Evolutionary conservation across 2,888 invertebrate species (phyloP), one percentile per base, ranked within the genome.

Genomic region (Chrysina gloriosa): DNA sequence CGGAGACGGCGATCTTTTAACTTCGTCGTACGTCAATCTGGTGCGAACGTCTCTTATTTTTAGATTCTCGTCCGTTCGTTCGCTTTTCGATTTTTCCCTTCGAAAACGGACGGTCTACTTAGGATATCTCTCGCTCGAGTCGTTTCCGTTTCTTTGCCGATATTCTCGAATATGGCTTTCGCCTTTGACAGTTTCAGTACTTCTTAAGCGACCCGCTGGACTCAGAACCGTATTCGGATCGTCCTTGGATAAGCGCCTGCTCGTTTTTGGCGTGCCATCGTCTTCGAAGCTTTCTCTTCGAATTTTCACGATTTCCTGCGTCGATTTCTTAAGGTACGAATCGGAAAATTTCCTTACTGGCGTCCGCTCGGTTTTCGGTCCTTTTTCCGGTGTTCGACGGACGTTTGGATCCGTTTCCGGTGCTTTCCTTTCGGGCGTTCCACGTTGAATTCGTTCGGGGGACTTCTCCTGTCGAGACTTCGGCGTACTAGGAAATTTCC

Each of bases 101-200:
- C 84, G 76, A 84, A 84, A 25, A 85, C 83, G 7, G 87, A 85
- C 0, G 87, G 86, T 68, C 86, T 80, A 36, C 79, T 84, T 14
- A 86, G 77, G 56, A 87, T 86, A 74, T 87, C 86, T 61, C 82
- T 80, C 63, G 84, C 84, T 65, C 82, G 79, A 5, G 76, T 68
- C 71, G 71, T 78, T 75, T 75, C 77, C 69, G 77, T 76, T 21
- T 77, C 76, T 71, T 85, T 83, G 27, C 70, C 78, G 19, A 89
- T 88, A 70, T 87, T 90, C 83, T 92, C 91, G 81, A 91, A 91
- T 34, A 91, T 79, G 39, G 88, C 89, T 80, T 90, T 91, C 0
- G 92, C 91, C 80, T 89, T 88, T 87, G 0, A 91, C 89, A n/a
- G 88, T 88, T 73, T 90, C 89, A 48, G 87, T 88, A 73, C 87